These are phyloP conservation scores for Orchestes rusci DNA, from an alignment of 2,888 invertebrate genomes.

Conservation along the genomic window DNA sequence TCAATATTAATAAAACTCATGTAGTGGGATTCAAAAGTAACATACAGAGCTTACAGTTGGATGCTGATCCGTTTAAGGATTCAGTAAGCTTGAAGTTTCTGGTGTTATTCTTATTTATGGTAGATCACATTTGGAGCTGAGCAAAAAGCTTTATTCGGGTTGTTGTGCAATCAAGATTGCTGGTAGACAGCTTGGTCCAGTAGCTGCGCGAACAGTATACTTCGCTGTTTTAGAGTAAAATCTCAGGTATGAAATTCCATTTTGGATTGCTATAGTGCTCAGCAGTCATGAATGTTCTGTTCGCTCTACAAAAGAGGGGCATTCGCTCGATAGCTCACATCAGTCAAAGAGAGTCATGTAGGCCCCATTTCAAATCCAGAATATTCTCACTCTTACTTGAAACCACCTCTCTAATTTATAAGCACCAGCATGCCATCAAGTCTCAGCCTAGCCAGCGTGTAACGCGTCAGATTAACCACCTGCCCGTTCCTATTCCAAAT, in stretches of 20 bases:
- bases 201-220: not conserved
- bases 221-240: not conserved
- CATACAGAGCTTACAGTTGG: not conserved
- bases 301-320: not conserved
- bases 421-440: no score
- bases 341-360: no score
- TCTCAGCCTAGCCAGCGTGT: no score
- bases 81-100: not conserved
- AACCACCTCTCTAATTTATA: no score
- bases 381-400: no score
- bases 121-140: not conserved
- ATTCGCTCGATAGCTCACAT: no score
- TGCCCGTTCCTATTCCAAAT: not conserved
- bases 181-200: not conserved
- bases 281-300: not conserved
- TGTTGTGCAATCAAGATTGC: not conserved
- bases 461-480: not conserved
- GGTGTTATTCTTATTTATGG: not conserved
- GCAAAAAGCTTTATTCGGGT: not conserved
- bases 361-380: no score
- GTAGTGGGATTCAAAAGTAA: not conserved
- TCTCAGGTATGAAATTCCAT: not conserved
- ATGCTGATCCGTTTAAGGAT: not conserved
- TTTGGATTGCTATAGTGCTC: not conserved
- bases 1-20: not conserved